Conservation (phyloP, 2,888 invertebrate species). For the Drosophila borborema region DNA sequence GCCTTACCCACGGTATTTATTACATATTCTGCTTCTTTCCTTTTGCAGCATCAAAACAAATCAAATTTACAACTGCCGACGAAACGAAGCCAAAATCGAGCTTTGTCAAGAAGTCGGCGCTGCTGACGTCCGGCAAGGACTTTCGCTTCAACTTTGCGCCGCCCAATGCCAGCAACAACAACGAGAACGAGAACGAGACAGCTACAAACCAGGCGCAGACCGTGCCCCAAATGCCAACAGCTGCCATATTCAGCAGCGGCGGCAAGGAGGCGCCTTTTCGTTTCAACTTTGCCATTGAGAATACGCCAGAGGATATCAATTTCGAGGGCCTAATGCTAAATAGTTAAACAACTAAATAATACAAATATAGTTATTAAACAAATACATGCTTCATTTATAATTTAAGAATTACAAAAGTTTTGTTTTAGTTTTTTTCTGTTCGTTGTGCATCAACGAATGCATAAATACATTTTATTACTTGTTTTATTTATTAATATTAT, state of each 20-base stretch:
- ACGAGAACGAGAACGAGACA: background rate
- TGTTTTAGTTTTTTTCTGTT: background rate
- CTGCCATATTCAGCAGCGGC: conserved; percentile 10
- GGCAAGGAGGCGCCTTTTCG: conserved; percentile 86
- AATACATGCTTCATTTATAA: background rate
- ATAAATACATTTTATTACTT: conserved; percentile 13
- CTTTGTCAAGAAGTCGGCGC: conserved; percentile 89
- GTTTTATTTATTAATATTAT: background rate
- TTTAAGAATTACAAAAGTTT: background rate
- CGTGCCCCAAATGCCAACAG: background rate
- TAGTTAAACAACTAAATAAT: conserved; percentile 11
- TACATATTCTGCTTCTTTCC: background rate
- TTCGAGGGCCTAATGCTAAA: conserved; percentile 70
- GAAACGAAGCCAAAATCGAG: conserved; percentile 87
- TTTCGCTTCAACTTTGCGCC: conserved; percentile 87
- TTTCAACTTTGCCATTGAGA: conserved; percentile 87
- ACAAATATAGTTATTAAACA: conserved; percentile 1
- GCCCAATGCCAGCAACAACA: conserved; percentile 8
- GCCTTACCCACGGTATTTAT: too few species aligned
- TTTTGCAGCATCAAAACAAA: conserved; percentile 66
- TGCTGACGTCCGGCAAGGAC: conserved; percentile 86
- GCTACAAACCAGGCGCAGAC: background rate
- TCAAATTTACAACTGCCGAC: conserved; percentile 87
- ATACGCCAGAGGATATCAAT: conserved; percentile 61
- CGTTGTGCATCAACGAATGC: background rate